Percentiles rank a stretch among this genome's conserved stretches.
Evolutionary conservation across 2,797 vertebrate species (phyloP).

Genomic region (Channallabes apus): DNA sequence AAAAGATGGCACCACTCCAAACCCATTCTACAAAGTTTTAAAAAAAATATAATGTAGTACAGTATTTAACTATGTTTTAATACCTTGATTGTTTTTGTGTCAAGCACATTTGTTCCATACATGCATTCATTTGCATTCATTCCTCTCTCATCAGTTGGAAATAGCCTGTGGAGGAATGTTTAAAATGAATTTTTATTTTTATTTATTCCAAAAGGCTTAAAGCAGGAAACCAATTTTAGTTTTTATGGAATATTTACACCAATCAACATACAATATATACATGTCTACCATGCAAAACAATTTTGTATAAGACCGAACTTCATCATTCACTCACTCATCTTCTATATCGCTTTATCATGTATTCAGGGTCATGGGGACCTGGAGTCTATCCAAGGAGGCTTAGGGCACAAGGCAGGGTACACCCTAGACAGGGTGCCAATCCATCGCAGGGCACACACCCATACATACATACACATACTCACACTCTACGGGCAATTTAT

Average conservation of each 20-base stretch:
- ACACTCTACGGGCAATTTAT: too few species aligned
- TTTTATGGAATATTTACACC: background rate
- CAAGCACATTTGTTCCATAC: conserved; percentile 80
- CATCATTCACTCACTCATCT: too few species aligned
- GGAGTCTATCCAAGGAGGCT: too few species aligned
- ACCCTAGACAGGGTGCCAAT: too few species aligned
- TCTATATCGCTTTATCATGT: too few species aligned
- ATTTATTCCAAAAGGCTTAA: background rate
- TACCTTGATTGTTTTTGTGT: conserved; percentile 75
- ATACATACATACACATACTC: too few species aligned
- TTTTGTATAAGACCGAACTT: background rate
- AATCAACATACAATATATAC: background rate
- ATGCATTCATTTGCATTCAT: conserved; percentile 79
- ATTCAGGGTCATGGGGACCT: too few species aligned
- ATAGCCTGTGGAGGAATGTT: conserved; percentile 76
- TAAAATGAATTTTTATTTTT: too few species aligned
- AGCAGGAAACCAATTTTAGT: background rate
- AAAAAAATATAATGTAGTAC: background rate
- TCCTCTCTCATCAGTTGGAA: conserved; percentile 88
- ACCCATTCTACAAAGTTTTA: background rate
- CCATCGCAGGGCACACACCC: too few species aligned
- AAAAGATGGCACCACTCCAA: background rate
- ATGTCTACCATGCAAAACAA: background rate
- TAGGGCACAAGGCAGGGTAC: too few species aligned
- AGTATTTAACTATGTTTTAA: background rate